Evolutionary conservation across 2,113 vertebrate species (phyloP).

Genomic region (Glareola pratincola): DNA sequence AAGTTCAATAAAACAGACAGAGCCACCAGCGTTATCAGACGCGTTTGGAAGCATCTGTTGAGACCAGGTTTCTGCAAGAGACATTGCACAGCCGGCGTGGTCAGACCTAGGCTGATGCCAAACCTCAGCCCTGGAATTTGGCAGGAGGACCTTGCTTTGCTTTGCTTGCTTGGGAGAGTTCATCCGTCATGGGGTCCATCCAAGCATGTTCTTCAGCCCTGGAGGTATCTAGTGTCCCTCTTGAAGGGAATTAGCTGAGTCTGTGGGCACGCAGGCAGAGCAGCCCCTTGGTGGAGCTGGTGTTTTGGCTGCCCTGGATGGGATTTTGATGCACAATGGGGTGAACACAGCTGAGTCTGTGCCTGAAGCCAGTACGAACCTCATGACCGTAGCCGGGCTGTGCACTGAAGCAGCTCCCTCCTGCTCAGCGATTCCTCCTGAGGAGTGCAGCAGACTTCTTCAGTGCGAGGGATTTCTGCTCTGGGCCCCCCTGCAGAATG

Average conservation of each 20-base stretch:
- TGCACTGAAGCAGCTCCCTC: neutral
- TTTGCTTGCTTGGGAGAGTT: neutral
- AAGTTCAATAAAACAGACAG: neutral
- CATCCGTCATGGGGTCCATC: neutral
- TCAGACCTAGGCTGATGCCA: neutral
- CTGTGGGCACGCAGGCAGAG: neutral
- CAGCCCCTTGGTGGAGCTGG: neutral
- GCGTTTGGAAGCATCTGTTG: neutral
- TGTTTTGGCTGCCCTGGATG: neutral
- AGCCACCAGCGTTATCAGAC: neutral
- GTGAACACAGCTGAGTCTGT: neutral
- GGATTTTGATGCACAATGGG: neutral
- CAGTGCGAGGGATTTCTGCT: neutral
- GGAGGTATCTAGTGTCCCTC: neutral
- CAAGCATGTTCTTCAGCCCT: neutral
- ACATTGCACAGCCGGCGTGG: neutral
- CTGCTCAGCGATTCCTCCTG: neutral
- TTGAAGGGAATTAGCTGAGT: neutral
- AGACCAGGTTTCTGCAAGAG: neutral
- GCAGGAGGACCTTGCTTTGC: neutral
- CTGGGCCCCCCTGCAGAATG: neutral
- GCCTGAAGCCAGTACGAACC: neutral
- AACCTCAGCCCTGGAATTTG: neutral
- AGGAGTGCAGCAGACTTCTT: neutral
- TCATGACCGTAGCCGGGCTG: accelerated